Evolutionary conservation across 2,797 vertebrate genomes (phyloP), one percentile per base, ranked within the genome.

Genomic region (Cuniculus paca): DNA sequence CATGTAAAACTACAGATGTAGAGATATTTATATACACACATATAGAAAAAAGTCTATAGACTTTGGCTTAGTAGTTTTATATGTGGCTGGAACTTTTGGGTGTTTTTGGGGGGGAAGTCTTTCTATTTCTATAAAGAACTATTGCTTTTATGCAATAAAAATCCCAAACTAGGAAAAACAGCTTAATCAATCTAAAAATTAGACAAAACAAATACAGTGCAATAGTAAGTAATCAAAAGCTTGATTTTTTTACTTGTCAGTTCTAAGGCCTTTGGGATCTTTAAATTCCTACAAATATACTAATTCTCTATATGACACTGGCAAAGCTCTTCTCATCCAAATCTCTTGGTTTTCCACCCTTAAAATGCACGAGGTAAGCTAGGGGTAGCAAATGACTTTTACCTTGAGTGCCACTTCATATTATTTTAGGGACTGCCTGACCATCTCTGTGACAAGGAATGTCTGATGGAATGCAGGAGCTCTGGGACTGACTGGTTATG

Each of bases 1-100:
- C 60, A 77, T 34, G 90, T 97, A 97, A 97, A 98, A 98, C 94
- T 97, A 96, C 31, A 93, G 58, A 56, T 80, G 13, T 42, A 11
- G 28, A 94, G 36, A 70, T 82, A 68, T n/a, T 17, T 60, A 74
- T 81, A 75, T 7, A 13, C 2, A 10, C 12, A 58, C 12, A n/a
- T 84, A 28, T 16, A 81, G 87, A 80, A 94, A 94, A 93, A 28
- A 20, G 5, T 85, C 72, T 88, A 52, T n/a, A 70, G 70, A 60
- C 42, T 14, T 45, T 95, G 52, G n/a, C 48, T 91, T 90, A 80
- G 54, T 63, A 54, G 14, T 63, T 84, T 84, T 56, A 28, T 72
- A 52, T 39, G 3, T 72, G 56, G 16, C 17, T 77, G 24, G n/a
- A 88, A 14, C 12, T 86, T 95, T 65, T 54, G 19, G 88, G 54